A percentile compares a stretch with the other conserved stretches of the same genome.
Evolutionary conservation across 2,888 invertebrate species (phyloP).

Genomic region (Rhyacophila evoluta): DNA sequence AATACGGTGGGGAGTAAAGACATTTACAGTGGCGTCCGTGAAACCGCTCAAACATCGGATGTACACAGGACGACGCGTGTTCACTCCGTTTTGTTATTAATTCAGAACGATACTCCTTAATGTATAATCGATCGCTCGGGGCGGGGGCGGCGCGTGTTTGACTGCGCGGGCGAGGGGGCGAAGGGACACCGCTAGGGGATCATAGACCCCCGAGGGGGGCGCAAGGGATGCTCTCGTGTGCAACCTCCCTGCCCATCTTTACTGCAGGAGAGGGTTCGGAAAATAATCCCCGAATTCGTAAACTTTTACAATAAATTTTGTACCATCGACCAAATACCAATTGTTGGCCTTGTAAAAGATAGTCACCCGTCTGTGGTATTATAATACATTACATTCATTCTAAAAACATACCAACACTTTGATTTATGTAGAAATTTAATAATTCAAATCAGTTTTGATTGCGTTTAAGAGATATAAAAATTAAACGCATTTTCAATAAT

Average conservation of each 20-base stretch:
- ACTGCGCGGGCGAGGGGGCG: neutral
- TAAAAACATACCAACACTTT: too few species aligned
- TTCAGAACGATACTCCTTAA: constrained; percentile 43
- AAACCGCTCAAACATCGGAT: constrained; percentile 40
- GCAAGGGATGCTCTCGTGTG: constrained; percentile 22
- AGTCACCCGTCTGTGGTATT: neutral
- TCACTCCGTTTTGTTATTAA: constrained; percentile 48
- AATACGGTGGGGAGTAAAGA: neutral
- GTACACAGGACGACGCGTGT: constrained; percentile 42
- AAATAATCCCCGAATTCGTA: constrained; percentile 43
- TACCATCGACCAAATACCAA: constrained; percentile 18
- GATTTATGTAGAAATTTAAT: too few species aligned
- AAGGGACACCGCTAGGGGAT: neutral
- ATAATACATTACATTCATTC: too few species aligned
- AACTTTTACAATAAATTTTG: constrained; percentile 47
- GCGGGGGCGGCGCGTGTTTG: neutral
- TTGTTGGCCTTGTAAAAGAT: neutral
- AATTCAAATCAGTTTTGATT: too few species aligned
- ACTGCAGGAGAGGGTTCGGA: constrained; percentile 32
- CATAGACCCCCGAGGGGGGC: neutral
- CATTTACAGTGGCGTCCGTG: neutral
- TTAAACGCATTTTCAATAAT: too few species aligned
- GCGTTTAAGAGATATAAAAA: too few species aligned
- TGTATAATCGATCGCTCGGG: constrained; percentile 47
- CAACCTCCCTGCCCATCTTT: constrained; percentile 13